phyloP scores from a whole-genome alignment of 2,888 invertebrate genomes.

The Pomacea canaliculata region DNA sequence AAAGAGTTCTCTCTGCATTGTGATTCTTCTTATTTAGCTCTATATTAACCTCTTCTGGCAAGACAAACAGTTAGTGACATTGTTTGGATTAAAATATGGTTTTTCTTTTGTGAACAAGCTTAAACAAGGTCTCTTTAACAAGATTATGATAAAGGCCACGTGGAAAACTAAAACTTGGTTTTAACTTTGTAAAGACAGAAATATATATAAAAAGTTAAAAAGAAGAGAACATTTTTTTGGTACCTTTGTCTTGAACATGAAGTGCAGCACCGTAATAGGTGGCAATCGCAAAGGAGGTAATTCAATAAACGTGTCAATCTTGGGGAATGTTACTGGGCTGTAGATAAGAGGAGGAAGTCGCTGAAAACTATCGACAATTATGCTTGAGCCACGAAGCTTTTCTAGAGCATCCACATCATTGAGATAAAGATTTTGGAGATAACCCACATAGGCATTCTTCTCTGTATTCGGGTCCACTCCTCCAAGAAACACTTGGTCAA shows the following conservation, averaged over 20 bases:
- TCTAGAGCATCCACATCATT: conserved; percentile 49
- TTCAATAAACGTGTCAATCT: conserved; percentile 41
- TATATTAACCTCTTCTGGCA: no score
- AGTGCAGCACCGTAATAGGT: conserved; percentile 46
- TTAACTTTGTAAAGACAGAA: no score
- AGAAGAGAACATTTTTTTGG: background rate
- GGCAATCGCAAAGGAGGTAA: conserved; percentile 42
- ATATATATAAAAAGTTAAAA: no score
- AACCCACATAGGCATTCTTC: conserved; percentile 50
- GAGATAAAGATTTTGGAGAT: conserved; percentile 55
- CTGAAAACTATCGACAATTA: conserved; percentile 30
- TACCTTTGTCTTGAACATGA: conserved; percentile 57
- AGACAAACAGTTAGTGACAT: no score
- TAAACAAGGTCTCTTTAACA: no score
- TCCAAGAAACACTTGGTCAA: conserved; percentile 51
- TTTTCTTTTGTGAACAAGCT: no score
- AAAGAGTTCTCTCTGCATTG: no score
- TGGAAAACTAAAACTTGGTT: no score
- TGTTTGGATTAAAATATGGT: no score
- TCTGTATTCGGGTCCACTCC: conserved; percentile 28
- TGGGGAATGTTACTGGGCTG: conserved; percentile 54
- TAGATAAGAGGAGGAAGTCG: conserved; percentile 42
- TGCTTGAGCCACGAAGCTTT: conserved; percentile 27
- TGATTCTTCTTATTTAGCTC: no score
- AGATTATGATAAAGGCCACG: no score